These are phyloP conservation scores for Corythaeola cristata DNA, from an alignment of 2,113 vertebrate species.

Conservation along the genomic window DNA sequence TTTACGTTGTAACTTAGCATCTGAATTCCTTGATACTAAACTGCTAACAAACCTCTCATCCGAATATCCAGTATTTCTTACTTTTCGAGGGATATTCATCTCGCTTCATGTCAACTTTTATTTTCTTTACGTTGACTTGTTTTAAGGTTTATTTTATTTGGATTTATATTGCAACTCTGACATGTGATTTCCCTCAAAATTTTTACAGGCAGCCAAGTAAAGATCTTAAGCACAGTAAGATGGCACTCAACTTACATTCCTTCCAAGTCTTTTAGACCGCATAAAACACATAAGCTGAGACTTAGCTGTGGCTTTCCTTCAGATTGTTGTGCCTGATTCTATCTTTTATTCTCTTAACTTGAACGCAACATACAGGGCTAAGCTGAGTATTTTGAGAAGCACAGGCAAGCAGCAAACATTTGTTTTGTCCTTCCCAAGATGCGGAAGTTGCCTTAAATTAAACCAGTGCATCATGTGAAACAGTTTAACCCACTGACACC, in stretches of 20 bases:
- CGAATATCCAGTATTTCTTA: neutral
- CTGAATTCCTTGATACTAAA: neutral
- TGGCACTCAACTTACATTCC: conserved; percentile 6
- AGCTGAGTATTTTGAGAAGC: neutral
- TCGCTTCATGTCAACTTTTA: neutral
- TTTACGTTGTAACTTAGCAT: neutral
- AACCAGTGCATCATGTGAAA: neutral
- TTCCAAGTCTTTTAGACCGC: neutral
- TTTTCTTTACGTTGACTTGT: neutral
- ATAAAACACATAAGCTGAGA: neutral
- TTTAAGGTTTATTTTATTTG: conserved; percentile 28
- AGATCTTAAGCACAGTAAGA: neutral
- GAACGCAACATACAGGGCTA: neutral
- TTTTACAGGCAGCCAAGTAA: conserved; percentile 6
- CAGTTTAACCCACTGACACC: neutral
- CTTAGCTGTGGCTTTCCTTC: neutral
- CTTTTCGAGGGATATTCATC: neutral
- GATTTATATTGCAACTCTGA: neutral
- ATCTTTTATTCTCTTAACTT: neutral
- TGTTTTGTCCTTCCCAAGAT: neutral
- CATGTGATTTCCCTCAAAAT: conserved; percentile 19
- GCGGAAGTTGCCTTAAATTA: neutral
- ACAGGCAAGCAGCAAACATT: neutral
- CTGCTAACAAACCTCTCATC: neutral
- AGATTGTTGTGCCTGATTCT: neutral